Conservation (phyloP, 2,797 vertebrate genomes). For the Platalea minor region DNA sequence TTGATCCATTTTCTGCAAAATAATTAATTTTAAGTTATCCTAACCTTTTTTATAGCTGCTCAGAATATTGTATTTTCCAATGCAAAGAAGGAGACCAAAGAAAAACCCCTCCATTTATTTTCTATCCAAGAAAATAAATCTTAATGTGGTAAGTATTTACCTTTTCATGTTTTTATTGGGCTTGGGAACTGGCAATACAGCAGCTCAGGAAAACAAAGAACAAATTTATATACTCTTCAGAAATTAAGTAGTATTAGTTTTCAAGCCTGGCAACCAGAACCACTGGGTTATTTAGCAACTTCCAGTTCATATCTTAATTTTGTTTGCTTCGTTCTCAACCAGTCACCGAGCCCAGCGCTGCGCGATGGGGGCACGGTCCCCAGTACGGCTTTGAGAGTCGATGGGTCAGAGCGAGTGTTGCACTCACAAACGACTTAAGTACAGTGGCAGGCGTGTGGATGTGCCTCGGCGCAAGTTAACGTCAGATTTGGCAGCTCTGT, state of each 20-base stretch:
- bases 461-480: neutral
- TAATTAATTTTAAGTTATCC: neutral
- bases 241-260: neutral
- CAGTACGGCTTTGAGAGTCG: neutral
- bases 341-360: neutral
- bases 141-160: neutral
- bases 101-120: neutral
- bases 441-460: neutral
- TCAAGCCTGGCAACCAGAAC: neutral
- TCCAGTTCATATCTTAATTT: neutral
- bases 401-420: rapidly evolving
- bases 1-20: neutral
- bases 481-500: neutral
- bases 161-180: neutral
- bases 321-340: neutral
- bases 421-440: neutral
- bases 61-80: neutral
- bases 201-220: neutral
- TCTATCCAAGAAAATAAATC: neutral
- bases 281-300: neutral
- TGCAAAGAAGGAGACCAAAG: neutral
- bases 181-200: neutral
- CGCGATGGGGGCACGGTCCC: rapidly evolving
- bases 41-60: neutral
- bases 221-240: neutral